phyloP scores from a whole-genome alignment of 1,140 invertebrate species.

The Tetragnatha versicolor region DNA sequence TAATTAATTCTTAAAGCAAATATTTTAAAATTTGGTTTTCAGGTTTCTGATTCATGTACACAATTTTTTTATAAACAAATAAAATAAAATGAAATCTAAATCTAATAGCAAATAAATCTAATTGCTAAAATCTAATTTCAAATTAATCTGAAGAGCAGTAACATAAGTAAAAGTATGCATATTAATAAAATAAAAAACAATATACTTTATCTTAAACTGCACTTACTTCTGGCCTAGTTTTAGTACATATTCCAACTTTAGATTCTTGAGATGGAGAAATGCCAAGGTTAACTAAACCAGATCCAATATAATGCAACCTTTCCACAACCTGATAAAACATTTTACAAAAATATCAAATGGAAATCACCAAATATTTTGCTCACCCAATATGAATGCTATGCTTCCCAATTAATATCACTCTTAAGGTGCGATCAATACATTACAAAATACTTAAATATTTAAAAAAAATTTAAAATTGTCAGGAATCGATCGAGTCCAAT shows the following conservation, averaged over 20 bases:
- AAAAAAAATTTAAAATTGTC: neutral
- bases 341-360: no score
- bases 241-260: conserved; percentile 37
- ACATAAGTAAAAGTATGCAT: neutral
- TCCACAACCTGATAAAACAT: conserved; percentile 11
- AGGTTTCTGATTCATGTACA: no score
- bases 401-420: neutral
- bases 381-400: neutral
- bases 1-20: no score
- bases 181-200: no score
- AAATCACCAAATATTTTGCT: neutral
- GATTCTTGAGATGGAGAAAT: conserved; percentile 3
- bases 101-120: neutral
- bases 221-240: conserved; percentile 38
- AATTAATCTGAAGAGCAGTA: neutral
- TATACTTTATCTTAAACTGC: neutral
- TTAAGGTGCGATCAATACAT: neutral
- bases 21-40: no score
- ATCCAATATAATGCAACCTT: conserved; percentile 39
- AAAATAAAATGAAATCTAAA: no score
- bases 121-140: neutral
- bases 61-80: no score
- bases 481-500: neutral
- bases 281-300: conserved; percentile 20
- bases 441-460: neutral